These are phyloP conservation scores for Manis pentadactyla DNA, from an alignment of 2,797 vertebrate genomes.

Conservation along the genomic window DNA sequence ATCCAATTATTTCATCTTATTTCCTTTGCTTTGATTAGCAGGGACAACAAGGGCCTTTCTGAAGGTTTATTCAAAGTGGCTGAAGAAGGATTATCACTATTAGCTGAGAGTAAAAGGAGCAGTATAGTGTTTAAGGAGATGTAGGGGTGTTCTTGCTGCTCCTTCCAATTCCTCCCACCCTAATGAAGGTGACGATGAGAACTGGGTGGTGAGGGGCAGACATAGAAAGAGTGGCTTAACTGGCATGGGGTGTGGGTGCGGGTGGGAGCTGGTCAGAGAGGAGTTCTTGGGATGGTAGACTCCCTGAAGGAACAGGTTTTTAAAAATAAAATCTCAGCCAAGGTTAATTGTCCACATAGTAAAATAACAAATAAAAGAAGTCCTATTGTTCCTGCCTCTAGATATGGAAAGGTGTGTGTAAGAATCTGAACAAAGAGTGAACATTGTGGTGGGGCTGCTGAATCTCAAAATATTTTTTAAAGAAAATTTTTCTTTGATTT, in stretches of 20 bases:
- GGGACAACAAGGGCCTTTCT: constrained; percentile 29
- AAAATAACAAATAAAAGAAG: background rate
- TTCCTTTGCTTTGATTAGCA: constrained; percentile 57
- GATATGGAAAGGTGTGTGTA: background rate
- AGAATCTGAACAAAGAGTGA: background rate
- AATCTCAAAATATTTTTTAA: constrained; percentile 8
- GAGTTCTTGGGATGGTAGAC: background rate
- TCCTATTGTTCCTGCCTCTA: background rate
- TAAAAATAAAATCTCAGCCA: background rate
- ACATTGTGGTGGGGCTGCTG: background rate
- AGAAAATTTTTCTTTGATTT: background rate
- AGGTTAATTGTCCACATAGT: background rate
- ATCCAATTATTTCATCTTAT: constrained; percentile 37
- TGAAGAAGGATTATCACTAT: constrained; percentile 57
- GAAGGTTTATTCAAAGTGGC: constrained; percentile 5
- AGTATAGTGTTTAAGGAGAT: constrained; percentile 33
- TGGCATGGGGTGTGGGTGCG: background rate
- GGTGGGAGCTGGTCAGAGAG: background rate
- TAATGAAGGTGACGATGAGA: constrained; percentile 18
- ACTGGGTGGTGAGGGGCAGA: background rate
- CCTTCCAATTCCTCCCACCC: background rate
- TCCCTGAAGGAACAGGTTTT: background rate
- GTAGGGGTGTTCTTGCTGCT: background rate
- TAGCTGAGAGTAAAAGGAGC: constrained; percentile 55
- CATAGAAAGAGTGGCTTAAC: background rate